Evolutionary conservation across 2,797 vertebrate species (phyloP).

Genomic region (Poliocrania exsul): DNA sequence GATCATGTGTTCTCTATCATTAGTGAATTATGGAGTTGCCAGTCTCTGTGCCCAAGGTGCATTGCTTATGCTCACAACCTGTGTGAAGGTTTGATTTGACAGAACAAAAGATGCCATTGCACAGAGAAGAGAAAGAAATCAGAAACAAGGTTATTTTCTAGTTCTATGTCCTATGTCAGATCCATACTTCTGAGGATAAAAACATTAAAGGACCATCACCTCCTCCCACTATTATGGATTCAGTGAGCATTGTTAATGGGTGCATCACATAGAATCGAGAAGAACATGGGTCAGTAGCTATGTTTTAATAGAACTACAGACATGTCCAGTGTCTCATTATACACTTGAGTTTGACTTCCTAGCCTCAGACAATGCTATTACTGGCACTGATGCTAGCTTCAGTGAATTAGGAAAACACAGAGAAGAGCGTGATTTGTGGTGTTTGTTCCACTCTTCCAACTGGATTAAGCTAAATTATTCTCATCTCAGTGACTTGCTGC

Average conservation of each 20-base stretch:
- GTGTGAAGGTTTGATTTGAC: neutral
- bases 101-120: neutral
- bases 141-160: neutral
- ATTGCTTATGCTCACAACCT: neutral
- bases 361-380: neutral
- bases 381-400: neutral
- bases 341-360: neutral
- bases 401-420: neutral
- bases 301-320: neutral
- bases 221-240: neutral
- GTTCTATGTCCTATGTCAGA: neutral
- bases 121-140: neutral
- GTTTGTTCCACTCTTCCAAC: constrained; percentile 9
- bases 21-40: neutral
- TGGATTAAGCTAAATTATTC: constrained; percentile 20
- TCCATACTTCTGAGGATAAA: neutral
- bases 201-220: neutral
- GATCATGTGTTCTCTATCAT: neutral
- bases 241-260: neutral
- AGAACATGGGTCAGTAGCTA: neutral
- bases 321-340: neutral
- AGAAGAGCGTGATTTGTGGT: rapidly evolving
- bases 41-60: neutral
- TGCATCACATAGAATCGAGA: neutral
- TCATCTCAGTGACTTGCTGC: neutral